These are phyloP conservation scores for Cherax quadricarinatus DNA, from an alignment of 1,140 invertebrate species.

Conservation along the genomic window DNA sequence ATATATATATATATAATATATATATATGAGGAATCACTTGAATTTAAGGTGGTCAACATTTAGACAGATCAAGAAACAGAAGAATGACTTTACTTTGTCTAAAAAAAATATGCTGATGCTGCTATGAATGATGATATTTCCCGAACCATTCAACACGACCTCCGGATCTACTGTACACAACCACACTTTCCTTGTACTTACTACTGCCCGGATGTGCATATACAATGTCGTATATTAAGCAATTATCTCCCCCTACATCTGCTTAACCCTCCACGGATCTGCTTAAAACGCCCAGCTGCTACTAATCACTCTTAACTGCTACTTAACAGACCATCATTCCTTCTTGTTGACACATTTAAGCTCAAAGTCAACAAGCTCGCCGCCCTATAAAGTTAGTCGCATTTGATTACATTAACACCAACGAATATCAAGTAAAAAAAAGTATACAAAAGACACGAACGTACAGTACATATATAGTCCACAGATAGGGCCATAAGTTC, in stretches of 20 bases:
- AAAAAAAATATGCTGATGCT: too few relatives aligned
- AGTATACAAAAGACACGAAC: not conserved
- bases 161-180: too few relatives aligned
- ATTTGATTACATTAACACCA: slow-evolving; percentile 32
- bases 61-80: too few relatives aligned
- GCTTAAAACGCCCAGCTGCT: not conserved
- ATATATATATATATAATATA: too few relatives aligned
- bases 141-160: too few relatives aligned
- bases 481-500: not conserved
- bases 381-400: slow-evolving; percentile 4
- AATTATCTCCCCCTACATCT: not conserved
- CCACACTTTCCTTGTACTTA: too few relatives aligned
- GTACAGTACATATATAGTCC: not conserved
- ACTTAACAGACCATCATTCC: not conserved
- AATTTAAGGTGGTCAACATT: too few relatives aligned
- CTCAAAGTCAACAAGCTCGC: not conserved
- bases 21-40: too few relatives aligned
- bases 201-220: too few relatives aligned
- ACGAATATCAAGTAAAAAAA: not conserved
- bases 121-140: too few relatives aligned
- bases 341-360: not conserved
- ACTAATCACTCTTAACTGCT: not conserved
- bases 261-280: not conserved
- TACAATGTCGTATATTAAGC: too few relatives aligned
- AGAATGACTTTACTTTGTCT: too few relatives aligned